Evolutionary conservation across 1,140 invertebrate species (phyloP).

Genomic region (Achroia grisella): DNA sequence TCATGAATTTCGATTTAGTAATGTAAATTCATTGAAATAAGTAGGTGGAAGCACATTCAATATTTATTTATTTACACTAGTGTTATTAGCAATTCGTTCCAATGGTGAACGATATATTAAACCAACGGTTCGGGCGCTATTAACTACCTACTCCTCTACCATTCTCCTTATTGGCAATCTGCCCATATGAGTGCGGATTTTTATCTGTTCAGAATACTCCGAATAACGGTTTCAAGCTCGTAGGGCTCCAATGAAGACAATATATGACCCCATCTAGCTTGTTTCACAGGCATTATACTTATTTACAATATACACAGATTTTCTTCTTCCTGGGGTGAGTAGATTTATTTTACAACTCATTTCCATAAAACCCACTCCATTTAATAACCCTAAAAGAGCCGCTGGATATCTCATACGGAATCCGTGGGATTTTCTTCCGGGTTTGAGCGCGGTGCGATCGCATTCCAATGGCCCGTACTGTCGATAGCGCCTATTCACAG

Average conservation of each 20-base stretch:
- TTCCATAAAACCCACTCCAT: slow-evolving; percentile 64
- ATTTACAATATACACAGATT: slow-evolving; percentile 54
- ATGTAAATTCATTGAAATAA: no score
- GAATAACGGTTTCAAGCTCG: slow-evolving; percentile 26
- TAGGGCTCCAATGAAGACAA: slow-evolving; percentile 41
- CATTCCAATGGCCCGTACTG: slow-evolving; percentile 40
- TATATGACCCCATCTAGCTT: slow-evolving; percentile 44
- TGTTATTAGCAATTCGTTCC: slow-evolving; percentile 16
- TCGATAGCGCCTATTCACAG: slow-evolving; percentile 41
- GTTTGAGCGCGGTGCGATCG: slow-evolving; percentile 22
- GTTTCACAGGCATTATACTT: slow-evolving; percentile 43
- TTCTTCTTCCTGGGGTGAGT: slow-evolving; percentile 28
- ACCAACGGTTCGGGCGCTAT: slow-evolving; percentile 17
- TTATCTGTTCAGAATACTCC: slow-evolving; percentile 24
- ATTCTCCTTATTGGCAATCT: slow-evolving; percentile 51
- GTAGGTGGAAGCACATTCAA: neutral
- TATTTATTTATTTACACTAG: slow-evolving; percentile 11
- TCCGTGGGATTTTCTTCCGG: slow-evolving; percentile 53
- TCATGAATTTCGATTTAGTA: no score
- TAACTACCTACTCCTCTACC: slow-evolving; percentile 27
- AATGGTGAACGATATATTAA: slow-evolving; percentile 16
- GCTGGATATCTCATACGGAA: slow-evolving; percentile 57
- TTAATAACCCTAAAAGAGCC: slow-evolving; percentile 65
- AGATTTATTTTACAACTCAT: slow-evolving; percentile 52
- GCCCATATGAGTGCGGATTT: slow-evolving; percentile 38